Evolutionary conservation across 1,140 invertebrate genomes (phyloP).

Genomic region (Dryas iulia): DNA sequence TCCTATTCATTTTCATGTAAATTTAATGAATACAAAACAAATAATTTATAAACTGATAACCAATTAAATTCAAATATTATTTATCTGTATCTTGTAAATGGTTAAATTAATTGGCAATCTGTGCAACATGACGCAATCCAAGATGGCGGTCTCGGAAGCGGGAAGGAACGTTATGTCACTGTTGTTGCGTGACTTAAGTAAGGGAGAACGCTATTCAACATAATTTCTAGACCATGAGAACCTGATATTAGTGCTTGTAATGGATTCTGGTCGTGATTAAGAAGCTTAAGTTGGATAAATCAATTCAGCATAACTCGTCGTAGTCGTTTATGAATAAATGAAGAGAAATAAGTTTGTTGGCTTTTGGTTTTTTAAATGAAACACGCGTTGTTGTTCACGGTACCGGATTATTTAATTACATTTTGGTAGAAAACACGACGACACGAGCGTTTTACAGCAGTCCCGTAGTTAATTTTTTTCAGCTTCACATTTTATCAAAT

Average conservation of each 20-base stretch:
- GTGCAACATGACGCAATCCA: conserved; percentile 26
- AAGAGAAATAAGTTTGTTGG: no score
- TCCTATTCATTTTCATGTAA: neutral
- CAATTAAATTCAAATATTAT: neutral
- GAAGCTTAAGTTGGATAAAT: neutral
- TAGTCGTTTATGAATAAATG: neutral
- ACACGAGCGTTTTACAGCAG: no score
- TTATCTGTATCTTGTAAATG: neutral
- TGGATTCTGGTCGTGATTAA: neutral
- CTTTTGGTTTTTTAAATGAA: no score
- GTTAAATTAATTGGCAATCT: conserved; percentile 10
- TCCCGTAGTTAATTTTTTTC: no score
- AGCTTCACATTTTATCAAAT: no score
- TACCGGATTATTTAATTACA: no score
- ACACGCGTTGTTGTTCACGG: no score
- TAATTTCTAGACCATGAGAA: conserved; percentile 8
- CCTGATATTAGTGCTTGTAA: neutral
- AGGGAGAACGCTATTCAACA: conserved; percentile 21
- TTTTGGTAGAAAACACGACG: no score
- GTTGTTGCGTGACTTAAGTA: conserved; percentile 35
- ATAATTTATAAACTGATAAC: conserved; percentile 3
- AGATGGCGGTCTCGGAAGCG: conserved; percentile 38
- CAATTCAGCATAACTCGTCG: neutral
- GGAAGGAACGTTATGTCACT: conserved; percentile 39
- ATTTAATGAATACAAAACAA: neutral